Evolutionary conservation across 2,113 vertebrate genomes (phyloP), one percentile per base, ranked within the genome.

Genomic region (Carettochelys insculpta): DNA sequence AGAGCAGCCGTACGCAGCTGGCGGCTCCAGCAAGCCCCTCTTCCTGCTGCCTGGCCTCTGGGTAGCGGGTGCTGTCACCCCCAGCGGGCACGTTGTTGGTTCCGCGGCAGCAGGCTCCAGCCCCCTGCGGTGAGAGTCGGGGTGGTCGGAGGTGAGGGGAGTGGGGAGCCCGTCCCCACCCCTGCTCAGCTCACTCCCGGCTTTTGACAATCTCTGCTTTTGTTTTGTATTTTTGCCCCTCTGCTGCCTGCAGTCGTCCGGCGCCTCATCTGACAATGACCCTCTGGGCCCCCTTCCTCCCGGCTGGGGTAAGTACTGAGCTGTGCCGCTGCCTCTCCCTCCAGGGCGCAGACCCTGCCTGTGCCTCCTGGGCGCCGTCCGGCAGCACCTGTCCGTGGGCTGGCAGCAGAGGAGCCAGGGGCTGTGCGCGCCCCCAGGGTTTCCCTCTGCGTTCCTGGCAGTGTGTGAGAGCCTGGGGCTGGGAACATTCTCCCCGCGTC

Each of bases 221-320:
- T 20, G 87, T 71, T 11, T 53, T 43, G 76, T 97, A 76, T 65
- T 97, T 95, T 96, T 95, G 93, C 93, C 98, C 80, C 91, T 98
- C 95, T 97, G 94, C 95, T 98, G 85, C 97, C 95, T 97, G 88
- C 97, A 99, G 99, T 98, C 99, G 5, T 98, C 99, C 0, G 98
- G 98, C 6, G 93, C 98, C 85, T 97, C 98, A 1, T 97, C 98
- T 3, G 99, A 99, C 96, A 99, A 99, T 97, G 99, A 99, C 96
- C 99, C 99, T 81, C 97, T 99, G 34, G 99, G 99, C 83, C 93
- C 98, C 34, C 98, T 99, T 95, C 99, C 99, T 97, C 98, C 98
- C 1, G 99, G 99, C 98, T 99, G 99, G 99, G 99, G 99, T 99
- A 98, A 99, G 99, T 99, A 96, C 93, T 19, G 38, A 61, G 12